A percentile compares a stretch with the other conserved stretches of the same genome.
Conservation (phyloP, 2,113 vertebrate species). For the Epinephelus lanceolatus region DNA sequence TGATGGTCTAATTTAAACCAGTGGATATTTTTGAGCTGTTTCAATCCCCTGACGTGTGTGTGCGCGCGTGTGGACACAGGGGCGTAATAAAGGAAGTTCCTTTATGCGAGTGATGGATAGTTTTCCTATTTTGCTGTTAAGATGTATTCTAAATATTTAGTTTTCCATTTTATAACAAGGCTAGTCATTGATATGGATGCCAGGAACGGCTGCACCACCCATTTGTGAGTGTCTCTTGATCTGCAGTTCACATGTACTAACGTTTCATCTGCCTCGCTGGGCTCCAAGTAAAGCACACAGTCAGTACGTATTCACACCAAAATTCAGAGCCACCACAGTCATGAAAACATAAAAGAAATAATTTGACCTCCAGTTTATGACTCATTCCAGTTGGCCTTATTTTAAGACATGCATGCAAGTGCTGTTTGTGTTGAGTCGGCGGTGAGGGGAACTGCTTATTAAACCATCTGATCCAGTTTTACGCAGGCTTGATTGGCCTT, state of each 20-base stretch:
- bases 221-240: conserved; percentile 37
- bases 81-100: conserved; percentile 86
- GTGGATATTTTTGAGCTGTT: conserved; percentile 74
- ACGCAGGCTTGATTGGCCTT: conserved; percentile 68
- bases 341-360: conserved; percentile 32
- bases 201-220: conserved; percentile 67
- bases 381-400: background rate
- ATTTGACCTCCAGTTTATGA: background rate
- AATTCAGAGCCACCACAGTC: conserved; percentile 15
- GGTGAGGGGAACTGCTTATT: conserved; percentile 20
- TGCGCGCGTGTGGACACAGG: conserved; percentile 66
- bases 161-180: conserved; percentile 86
- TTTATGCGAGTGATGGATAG: conserved; percentile 83
- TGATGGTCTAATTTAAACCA: conserved; percentile 75
- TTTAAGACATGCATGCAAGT: background rate
- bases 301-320: conserved; percentile 14
- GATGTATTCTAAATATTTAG: conserved; percentile 83
- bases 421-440: background rate
- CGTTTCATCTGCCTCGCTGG: conserved; percentile 32
- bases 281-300: conserved; percentile 46
- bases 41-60: conserved; percentile 79
- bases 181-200: conserved; percentile 82
- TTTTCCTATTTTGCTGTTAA: conserved; percentile 89
- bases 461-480: conserved; percentile 33
- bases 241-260: conserved; percentile 21